Evolutionary conservation across 2,888 invertebrate genomes (phyloP), one percentile per base, ranked within the genome.

Genomic region (Caenorhabditis auriculariae): DNA sequence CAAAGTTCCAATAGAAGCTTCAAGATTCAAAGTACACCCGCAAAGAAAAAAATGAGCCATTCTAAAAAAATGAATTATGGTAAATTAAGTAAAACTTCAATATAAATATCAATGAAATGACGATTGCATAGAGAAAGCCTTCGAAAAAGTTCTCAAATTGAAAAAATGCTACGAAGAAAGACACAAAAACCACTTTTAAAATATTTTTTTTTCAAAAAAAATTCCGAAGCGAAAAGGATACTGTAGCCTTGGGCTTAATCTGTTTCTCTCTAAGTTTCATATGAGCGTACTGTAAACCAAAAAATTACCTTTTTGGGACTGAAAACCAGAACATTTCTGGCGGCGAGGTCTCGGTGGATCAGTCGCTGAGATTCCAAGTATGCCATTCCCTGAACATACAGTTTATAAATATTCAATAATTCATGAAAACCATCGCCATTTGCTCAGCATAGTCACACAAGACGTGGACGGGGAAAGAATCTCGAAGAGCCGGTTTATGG

Each of bases 311-410:
- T 59, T 38, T 70, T 70, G n/a, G 66, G 62, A 23, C 60, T 90
- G 84, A 95, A 96, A 0, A 98, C 96, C 74, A 98, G 87, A 75
- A 98, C 94, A 85, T 98, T 98, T 74, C 96, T 87, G 28, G 96
- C 95, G 2, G 96, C 96, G 80, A 98, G 87, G 84, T 98, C 96
- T 75, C 96, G 88, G 85, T 98, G 96, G 81, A 98, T 95, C 78
- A 98, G 88, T 83, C 95, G 88, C 85, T 94, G 93, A 65, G 89
- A 89, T 85, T 95, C 95, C 72, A 98, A 86, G 85, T 96, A 98
- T 82, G 90, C 89, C 96, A 98, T 98, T 49, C 96, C 98, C 85
- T 58, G 28, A 17, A 53, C 4, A 24, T 6, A 32, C 21, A 27
- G 27, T 91, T 84, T 91, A 32, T 32, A n/a, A n/a, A 32, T 12